Conservation (phyloP, 1,140 invertebrate genomes). For the Drosophila littoralis region DNA sequence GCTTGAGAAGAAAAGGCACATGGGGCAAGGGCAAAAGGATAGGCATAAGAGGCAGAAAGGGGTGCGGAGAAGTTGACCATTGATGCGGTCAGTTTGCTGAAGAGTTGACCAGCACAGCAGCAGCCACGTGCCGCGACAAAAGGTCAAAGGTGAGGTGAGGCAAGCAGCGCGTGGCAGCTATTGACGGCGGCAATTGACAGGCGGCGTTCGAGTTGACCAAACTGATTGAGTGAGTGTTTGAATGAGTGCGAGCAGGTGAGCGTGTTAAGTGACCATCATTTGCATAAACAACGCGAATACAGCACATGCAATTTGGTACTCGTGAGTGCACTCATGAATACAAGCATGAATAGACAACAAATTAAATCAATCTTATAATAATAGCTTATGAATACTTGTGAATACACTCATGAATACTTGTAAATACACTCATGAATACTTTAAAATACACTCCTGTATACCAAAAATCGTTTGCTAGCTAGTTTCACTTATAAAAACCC, state of each 20-base stretch:
- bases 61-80: conserved; percentile 1
- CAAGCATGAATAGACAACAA: not conserved
- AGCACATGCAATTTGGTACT: not conserved
- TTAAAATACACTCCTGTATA: not conserved
- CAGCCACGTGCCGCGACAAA: conserved; percentile 17
- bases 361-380: not conserved
- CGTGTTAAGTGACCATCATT: too few species aligned
- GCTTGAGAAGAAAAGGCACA: not conserved
- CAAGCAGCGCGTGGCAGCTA: conserved; percentile 29
- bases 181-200: conserved; percentile 26
- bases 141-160: conserved; percentile 50
- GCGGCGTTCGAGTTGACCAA: conserved; percentile 1
- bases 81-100: conserved; percentile 27
- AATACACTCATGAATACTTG: conserved; percentile 1
- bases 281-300: too few species aligned
- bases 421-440: not conserved
- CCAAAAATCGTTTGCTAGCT: too few species aligned
- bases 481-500: too few species aligned
- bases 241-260: not conserved
- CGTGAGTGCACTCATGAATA: conserved; percentile 5
- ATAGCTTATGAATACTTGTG: not conserved
- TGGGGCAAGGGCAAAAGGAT: not conserved
- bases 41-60: not conserved
- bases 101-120: conserved; percentile 27
- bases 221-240: conserved; percentile 21